Evolutionary conservation across 2,113 vertebrate species (phyloP), one percentile per base, ranked within the genome.

Genomic region (Noctilio leporinus): DNA sequence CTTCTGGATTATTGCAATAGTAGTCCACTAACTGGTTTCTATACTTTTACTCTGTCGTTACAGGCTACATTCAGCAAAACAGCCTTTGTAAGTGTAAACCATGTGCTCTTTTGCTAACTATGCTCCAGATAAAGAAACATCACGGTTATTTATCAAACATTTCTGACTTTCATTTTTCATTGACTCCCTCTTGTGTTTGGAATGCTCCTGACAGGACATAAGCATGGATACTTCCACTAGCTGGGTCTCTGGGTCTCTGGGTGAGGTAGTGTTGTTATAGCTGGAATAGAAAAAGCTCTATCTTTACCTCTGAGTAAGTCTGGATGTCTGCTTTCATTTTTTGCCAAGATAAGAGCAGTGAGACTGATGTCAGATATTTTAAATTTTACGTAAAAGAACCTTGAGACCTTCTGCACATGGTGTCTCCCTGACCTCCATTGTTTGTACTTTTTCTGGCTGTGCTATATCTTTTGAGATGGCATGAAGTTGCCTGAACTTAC

Each of bases 221-320:
- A 7, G 53, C 45, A 72, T 14, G 35, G 17, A 43, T 20, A 38
- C 26, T 22, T 64, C 73, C 86, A 45, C 35, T 65, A 65, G 4
- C 53, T 86, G 38, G 28, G 55, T 53, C 15, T n/a, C n/a, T n/a
- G n/a, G n/a, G n/a, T n/a, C n/a, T 20, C 35, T 69, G 3, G 10
- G 5, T n/a, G 35, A 62, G 24, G 38, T 0, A 35, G 19, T 1
- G 5, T 7, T 24, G 7, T 33, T 49, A 10, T 0, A 64, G n/a
- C 5, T 64, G 4, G 7, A 89, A 43, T 10, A 12, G 15, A 47
- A 67, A 70, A 64, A 35, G 7, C 17, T 89, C 38, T 28, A 2
- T 35, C 14, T 76, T 49, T 86, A 28, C 12, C 33, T 86, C 73
- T 76, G 3, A 9, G 24, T 43, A 55, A 81, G 10, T 1, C n/a